Conservation (phyloP, 1,140 invertebrate genomes). For the Probaryconus sp. region DNA sequence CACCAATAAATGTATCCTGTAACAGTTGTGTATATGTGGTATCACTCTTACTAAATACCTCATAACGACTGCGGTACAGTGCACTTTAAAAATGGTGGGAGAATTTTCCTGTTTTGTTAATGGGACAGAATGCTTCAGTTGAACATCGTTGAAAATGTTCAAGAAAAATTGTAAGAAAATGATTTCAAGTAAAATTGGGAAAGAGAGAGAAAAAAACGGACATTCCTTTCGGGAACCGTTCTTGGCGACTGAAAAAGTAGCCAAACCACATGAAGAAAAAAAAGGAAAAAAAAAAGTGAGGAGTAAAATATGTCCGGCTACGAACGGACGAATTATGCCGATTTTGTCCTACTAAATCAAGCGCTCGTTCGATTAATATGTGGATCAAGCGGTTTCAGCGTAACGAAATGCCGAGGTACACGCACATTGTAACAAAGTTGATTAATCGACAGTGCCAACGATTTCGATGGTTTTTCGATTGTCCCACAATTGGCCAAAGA, state of each 20-base stretch:
- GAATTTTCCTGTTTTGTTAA: slow-evolving; percentile 1
- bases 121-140: neutral
- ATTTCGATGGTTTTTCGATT: too few species aligned
- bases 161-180: too few species aligned
- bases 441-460: too few species aligned
- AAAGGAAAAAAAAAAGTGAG: neutral
- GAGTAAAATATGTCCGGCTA: neutral
- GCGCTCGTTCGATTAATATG: slow-evolving; percentile 19
- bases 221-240: too few species aligned
- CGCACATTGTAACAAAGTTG: too few species aligned
- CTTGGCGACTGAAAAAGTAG: neutral
- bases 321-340: slow-evolving; percentile 8
- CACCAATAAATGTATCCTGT: slow-evolving; percentile 48
- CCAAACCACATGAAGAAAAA: too few species aligned
- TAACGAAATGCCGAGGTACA: neutral
- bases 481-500: too few species aligned
- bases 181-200: too few species aligned
- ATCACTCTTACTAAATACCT: slow-evolving; percentile 50
- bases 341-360: slow-evolving; percentile 35
- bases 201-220: slow-evolving; percentile 8
- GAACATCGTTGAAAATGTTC: too few species aligned
- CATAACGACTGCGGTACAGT: slow-evolving; percentile 11
- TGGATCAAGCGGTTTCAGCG: slow-evolving; percentile 24
- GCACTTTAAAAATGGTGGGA: neutral
- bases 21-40: slow-evolving; percentile 41